Percentiles rank a stretch among this genome's conserved stretches.
Evolutionary conservation across 1,140 invertebrate genomes (phyloP).

Genomic region (Drosophila bocki): DNA sequence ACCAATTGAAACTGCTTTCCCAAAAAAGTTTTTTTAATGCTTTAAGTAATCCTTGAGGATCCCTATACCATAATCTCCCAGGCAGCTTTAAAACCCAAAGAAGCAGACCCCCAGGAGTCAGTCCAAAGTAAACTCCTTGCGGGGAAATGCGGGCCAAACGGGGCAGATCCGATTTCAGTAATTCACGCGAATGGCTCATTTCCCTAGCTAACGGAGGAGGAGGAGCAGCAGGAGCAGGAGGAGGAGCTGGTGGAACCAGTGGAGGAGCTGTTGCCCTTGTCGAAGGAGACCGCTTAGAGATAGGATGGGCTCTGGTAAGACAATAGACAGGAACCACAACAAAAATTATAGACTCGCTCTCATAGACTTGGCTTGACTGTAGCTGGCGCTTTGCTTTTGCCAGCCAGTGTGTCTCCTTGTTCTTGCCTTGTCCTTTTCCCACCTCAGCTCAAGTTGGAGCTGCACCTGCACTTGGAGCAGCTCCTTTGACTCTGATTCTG

Average conservation of each 20-base stretch:
- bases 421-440: conserved; percentile 7
- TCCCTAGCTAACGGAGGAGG: conserved; percentile 19
- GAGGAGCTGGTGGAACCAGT: not conserved
- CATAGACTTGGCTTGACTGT: conserved; percentile 60
- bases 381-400: conserved; percentile 31
- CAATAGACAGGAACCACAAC: conserved; percentile 83
- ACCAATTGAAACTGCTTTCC: not conserved
- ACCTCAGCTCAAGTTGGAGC: not conserved
- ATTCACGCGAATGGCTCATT: conserved; percentile 62
- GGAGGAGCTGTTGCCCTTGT: conserved; percentile 21
- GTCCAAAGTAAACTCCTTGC: conserved; percentile 6
- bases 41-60: not conserved
- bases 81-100: conserved; percentile 1
- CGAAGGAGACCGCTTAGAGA: conserved; percentile 8
- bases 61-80: not conserved
- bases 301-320: conserved; percentile 51
- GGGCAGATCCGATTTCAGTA: conserved; percentile 65
- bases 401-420: conserved; percentile 49
- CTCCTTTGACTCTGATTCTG: conserved; percentile 28
- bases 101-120: not conserved
- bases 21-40: not conserved
- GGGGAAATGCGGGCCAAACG: conserved; percentile 9
- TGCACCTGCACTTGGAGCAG: not conserved
- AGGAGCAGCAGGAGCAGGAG: not conserved
- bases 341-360: conserved; percentile 75